These are phyloP conservation scores for Cylas formicarius DNA, from an alignment of 1,140 invertebrate species.

Conservation along the genomic window DNA sequence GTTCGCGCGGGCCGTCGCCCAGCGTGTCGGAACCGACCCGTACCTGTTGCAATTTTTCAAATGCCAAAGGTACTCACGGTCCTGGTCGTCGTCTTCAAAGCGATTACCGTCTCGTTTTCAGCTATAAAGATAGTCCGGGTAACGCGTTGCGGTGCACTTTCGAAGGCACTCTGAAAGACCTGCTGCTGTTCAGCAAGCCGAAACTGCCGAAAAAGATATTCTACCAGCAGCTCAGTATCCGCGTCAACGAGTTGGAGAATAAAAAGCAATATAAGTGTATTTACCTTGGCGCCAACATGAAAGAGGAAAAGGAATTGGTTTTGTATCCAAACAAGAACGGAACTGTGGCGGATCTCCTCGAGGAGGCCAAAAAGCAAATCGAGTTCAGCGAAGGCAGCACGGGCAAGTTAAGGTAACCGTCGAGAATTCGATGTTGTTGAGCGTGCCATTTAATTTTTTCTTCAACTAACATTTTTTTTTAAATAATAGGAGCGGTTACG, in stretches of 20 bases:
- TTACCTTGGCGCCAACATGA: constrained; percentile 74
- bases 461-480: too few relatives aligned
- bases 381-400: constrained; percentile 80
- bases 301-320: constrained; percentile 89
- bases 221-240: constrained; percentile 92
- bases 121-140: constrained; percentile 88
- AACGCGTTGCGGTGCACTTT: constrained; percentile 80
- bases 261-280: constrained; percentile 96
- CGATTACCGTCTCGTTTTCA: constrained; percentile 44
- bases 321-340: constrained; percentile 95
- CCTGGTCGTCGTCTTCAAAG: background rate
- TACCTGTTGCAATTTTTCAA: constrained; percentile 96
- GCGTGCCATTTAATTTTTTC: too few relatives aligned
- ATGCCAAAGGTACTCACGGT: constrained; percentile 72
- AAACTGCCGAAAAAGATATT: constrained; percentile 89
- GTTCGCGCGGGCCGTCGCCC: constrained; percentile 86
- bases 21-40: constrained; percentile 85
- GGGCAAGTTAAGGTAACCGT: constrained; percentile 68
- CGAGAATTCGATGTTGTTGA: too few relatives aligned
- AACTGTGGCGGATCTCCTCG: constrained; percentile 80
- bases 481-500: too few relatives aligned
- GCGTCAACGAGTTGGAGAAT: constrained; percentile 95
- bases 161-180: constrained; percentile 86
- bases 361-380: constrained; percentile 90
- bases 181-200: constrained; percentile 79